phyloP scores from a whole-genome alignment of 2,113 vertebrate species.

The Indicator indicator region DNA sequence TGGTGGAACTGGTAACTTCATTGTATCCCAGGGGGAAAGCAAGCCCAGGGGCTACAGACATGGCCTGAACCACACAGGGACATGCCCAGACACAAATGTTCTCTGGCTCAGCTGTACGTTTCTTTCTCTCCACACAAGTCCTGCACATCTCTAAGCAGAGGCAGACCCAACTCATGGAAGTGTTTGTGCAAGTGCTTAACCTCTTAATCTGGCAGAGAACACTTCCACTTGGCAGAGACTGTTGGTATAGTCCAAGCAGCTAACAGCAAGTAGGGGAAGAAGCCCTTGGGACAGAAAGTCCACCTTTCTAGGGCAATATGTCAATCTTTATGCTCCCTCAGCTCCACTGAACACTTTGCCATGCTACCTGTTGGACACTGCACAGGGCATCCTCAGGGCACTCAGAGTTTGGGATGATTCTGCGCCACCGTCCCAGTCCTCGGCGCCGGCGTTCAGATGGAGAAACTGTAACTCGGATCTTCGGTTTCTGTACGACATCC shows the following conservation, averaged over 20 bases:
- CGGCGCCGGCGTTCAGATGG: slow-evolving; percentile 61
- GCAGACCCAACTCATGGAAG: not conserved
- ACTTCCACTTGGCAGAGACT: not conserved
- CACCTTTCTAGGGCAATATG: not conserved
- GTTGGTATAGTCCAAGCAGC: not conserved
- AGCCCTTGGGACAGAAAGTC: not conserved
- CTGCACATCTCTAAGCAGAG: not conserved
- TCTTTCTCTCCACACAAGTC: not conserved
- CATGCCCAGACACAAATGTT: not conserved
- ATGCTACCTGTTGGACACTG: slow-evolving; percentile 74
- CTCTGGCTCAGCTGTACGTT: not conserved
- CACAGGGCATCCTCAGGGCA: slow-evolving; percentile 79
- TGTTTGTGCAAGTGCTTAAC: not conserved
- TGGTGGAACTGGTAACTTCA: not conserved
- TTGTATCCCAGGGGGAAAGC: not conserved
- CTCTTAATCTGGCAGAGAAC: not conserved
- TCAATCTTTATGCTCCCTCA: not conserved
- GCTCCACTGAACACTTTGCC: not conserved
- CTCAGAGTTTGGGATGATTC: slow-evolving; percentile 77
- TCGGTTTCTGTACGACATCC: slow-evolving; percentile 92
- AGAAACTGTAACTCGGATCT: slow-evolving; percentile 85
- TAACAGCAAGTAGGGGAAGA: not conserved
- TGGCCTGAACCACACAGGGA: not conserved
- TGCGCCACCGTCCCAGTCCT: slow-evolving; percentile 67
- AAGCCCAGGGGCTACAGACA: not conserved